Evolutionary conservation across 2,113 vertebrate species (phyloP).

Genomic region (Alethe castanea): DNA sequence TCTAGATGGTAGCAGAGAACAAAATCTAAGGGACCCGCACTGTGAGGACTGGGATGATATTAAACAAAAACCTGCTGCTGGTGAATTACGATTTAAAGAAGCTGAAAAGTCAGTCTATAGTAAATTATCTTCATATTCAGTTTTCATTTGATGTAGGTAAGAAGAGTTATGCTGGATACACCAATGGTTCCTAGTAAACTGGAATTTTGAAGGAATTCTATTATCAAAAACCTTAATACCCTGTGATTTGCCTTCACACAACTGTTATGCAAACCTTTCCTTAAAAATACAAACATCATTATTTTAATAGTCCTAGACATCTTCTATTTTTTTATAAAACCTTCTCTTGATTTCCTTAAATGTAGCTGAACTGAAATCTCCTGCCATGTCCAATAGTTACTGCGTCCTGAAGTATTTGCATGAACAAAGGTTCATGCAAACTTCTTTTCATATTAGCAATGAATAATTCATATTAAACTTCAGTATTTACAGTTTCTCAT

Average conservation of each 20-base stretch:
- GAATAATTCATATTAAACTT: not conserved
- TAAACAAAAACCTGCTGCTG: fast-evolving
- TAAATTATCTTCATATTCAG: not conserved
- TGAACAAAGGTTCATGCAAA: not conserved
- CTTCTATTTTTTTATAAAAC: not conserved
- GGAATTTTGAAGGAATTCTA: not conserved
- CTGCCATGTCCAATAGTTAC: not conserved
- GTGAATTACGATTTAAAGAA: not conserved
- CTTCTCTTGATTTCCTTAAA: not conserved
- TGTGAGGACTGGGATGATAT: not conserved
- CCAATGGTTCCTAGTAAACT: not conserved
- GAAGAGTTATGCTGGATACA: not conserved
- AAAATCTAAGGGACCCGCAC: not conserved
- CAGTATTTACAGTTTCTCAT: not conserved
- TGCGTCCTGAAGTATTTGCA: not conserved
- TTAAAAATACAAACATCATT: not conserved
- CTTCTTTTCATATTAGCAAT: not conserved
- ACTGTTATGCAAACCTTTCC: not conserved
- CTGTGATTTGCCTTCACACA: not conserved
- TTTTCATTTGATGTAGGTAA: not conserved
- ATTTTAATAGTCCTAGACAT: not conserved
- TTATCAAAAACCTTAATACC: not conserved
- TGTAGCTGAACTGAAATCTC: not conserved
- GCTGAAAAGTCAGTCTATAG: not conserved
- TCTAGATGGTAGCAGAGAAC: slow-evolving; percentile 64